These are phyloP conservation scores for Fabriciana adippe DNA, from an alignment of 2,888 invertebrate genomes.

Conservation along the genomic window DNA sequence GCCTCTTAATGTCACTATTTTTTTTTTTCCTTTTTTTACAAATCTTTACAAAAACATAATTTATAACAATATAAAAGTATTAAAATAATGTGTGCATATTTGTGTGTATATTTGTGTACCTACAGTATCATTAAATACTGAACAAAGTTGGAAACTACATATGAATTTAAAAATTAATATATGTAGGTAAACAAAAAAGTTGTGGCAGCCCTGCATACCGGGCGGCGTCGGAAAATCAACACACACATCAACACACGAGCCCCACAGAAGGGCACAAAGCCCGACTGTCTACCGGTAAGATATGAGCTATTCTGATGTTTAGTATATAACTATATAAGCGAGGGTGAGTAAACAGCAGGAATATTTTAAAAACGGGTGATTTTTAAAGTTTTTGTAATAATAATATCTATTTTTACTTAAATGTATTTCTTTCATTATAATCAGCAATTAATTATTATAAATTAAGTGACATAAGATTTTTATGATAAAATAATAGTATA, in stretches of 20 bases:
- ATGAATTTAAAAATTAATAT: not conserved
- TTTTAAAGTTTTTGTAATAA: constrained; percentile 23
- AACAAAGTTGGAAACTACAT: not conserved
- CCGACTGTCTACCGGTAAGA: constrained; percentile 70
- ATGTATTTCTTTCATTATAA: not conserved
- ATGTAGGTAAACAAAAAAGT: constrained; percentile 41
- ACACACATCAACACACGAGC: constrained; percentile 60
- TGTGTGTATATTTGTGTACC: no score
- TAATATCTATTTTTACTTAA: not conserved
- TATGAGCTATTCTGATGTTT: constrained; percentile 36
- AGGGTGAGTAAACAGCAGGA: constrained; percentile 25
- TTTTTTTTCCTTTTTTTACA: no score
- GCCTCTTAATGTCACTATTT: no score
- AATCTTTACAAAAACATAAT: no score
- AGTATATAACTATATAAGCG: constrained; percentile 32
- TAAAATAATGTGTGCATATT: no score
- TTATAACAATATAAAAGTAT: no score
- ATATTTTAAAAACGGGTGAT: constrained; percentile 32
- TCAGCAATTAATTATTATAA: not conserved
- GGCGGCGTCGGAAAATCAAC: constrained; percentile 78
- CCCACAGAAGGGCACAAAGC: constrained; percentile 59
- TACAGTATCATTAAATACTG: not conserved
- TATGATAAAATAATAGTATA: no score
- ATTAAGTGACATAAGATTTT: no score
- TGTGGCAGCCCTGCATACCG: constrained; percentile 51